Percentiles rank a stretch among this genome's conserved stretches.
Conservation (phyloP, 2,888 invertebrate genomes). For the Andricus curvator region DNA sequence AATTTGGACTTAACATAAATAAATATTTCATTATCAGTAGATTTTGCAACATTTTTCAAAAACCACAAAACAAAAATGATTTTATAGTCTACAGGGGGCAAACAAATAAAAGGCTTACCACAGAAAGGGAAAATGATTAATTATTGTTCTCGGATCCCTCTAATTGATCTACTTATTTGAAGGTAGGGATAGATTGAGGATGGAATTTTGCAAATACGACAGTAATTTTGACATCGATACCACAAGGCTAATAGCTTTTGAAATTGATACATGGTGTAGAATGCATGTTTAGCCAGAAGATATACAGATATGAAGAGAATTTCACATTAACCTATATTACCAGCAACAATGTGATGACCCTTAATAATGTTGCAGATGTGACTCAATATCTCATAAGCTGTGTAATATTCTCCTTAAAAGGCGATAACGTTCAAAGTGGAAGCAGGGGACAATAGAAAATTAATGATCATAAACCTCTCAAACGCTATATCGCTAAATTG, state of each 20-base stretch:
- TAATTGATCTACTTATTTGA: background rate
- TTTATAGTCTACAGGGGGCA: background rate
- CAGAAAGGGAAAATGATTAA: background rate
- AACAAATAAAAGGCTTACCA: background rate
- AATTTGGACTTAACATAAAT: no score
- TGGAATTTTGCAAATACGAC: background rate
- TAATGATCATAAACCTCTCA: constrained; percentile 9
- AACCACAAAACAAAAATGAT: background rate
- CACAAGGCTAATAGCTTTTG: background rate
- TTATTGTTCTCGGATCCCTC: background rate
- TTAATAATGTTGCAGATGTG: constrained; percentile 2
- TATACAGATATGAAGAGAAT: background rate
- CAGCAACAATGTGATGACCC: background rate
- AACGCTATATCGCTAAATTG: background rate
- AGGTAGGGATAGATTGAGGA: background rate
- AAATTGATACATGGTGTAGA: background rate
- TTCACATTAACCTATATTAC: background rate
- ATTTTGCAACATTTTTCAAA: background rate
- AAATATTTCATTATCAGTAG: no score
- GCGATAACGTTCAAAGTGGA: background rate
- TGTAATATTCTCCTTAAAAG: constrained; percentile 23
- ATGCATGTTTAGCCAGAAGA: constrained; percentile 9
- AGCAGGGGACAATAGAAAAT: background rate
- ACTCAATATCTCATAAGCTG: constrained; percentile 3
- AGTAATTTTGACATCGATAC: background rate